Conservation (phyloP, 1,140 invertebrate genomes). For the Aphaenogaster rudis region DNA sequence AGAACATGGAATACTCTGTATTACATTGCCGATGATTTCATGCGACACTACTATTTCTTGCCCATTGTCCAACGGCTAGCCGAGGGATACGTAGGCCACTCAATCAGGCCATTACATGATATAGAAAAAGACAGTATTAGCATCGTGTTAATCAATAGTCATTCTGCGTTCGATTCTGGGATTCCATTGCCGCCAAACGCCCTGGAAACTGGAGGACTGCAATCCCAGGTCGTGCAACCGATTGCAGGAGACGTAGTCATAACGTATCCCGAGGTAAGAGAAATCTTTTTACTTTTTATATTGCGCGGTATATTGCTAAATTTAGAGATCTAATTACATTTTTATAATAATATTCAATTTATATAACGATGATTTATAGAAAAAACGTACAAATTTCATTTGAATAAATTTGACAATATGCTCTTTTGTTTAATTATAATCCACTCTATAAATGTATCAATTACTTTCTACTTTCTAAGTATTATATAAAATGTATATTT, state of each 20-base stretch:
- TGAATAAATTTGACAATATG: no score
- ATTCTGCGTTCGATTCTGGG: slow-evolving; percentile 7
- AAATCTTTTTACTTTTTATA: background rate
- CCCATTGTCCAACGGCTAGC: slow-evolving; percentile 4
- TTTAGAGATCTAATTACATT: no score
- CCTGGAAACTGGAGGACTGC: slow-evolving; percentile 79
- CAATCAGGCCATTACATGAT: slow-evolving; percentile 33
- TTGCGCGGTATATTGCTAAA: no score
- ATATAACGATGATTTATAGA: no score
- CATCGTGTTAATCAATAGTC: slow-evolving; percentile 39
- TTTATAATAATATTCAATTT: no score
- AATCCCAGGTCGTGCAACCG: slow-evolving; percentile 28
- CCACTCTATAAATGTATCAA: no score
- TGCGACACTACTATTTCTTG: slow-evolving; percentile 33
- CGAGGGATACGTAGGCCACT: slow-evolving; percentile 29
- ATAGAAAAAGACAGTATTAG: slow-evolving; percentile 38
- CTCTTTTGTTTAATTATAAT: no score
- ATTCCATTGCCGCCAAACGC: slow-evolving; percentile 76
- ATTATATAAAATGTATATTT: no score
- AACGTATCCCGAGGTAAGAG: slow-evolving; percentile 12
- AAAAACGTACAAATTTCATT: no score
- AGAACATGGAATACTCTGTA: slow-evolving; percentile 31
- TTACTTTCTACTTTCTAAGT: no score
- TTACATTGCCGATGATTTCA: slow-evolving; percentile 15
- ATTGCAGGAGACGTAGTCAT: background rate